These are phyloP conservation scores for Diorhabda elongata DNA, from an alignment of 1,140 invertebrate genomes.

Conservation along the genomic window DNA sequence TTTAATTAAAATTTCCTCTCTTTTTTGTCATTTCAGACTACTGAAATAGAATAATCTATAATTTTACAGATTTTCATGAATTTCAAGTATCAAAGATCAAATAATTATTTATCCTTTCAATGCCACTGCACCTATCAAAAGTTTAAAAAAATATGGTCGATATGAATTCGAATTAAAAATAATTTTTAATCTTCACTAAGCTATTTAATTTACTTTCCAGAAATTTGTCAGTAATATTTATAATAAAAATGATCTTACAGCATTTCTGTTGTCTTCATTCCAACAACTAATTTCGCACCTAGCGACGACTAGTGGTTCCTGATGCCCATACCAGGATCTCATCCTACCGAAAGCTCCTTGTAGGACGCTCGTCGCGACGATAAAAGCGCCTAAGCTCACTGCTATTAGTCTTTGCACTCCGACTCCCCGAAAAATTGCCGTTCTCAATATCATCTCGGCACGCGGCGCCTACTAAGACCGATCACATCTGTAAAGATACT, in stretches of 20 bases:
- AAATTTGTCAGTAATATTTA: background rate
- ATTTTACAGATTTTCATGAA: too few species aligned
- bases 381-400: constrained; percentile 5
- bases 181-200: too few species aligned
- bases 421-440: background rate
- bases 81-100: too few species aligned
- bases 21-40: too few species aligned
- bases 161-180: too few species aligned
- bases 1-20: too few species aligned
- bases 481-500: constrained; percentile 13
- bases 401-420: background rate
- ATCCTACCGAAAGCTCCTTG: constrained; percentile 20
- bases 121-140: too few species aligned
- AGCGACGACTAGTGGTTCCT: constrained; percentile 29
- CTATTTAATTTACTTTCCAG: too few species aligned
- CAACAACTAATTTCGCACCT: constrained; percentile 30
- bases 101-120: too few species aligned
- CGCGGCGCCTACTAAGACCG: constrained; percentile 9
- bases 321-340: constrained; percentile 20
- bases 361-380: constrained; percentile 13
- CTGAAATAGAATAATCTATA: too few species aligned
- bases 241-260: background rate
- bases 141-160: too few species aligned
- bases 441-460: constrained; percentile 20
- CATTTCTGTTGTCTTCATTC: background rate